These are phyloP conservation scores for Tribolium castaneum DNA, from an alignment of 1,140 invertebrate genomes.

Conservation along the genomic window DNA sequence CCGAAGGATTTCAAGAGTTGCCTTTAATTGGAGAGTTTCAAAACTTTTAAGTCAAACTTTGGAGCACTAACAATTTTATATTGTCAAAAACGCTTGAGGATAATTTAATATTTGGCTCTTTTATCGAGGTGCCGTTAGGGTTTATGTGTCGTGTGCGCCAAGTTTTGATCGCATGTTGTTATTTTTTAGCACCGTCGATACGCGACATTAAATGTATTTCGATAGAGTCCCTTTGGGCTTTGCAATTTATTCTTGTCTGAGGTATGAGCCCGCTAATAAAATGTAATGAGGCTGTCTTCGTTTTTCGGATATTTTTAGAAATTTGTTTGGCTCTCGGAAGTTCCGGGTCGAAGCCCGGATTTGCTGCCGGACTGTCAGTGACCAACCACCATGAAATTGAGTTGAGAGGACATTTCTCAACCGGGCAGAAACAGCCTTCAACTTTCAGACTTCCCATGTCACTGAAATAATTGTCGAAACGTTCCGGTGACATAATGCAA, in stretches of 20 bases:
- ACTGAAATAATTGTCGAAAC: constrained; percentile 32
- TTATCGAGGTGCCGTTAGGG: constrained; percentile 8
- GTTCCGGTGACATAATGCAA: neutral
- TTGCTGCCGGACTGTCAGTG: constrained; percentile 54
- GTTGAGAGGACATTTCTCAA: constrained; percentile 61
- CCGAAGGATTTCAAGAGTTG: neutral
- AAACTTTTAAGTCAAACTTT: neutral
- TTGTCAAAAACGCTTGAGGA: constrained; percentile 6
- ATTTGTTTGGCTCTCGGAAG: constrained; percentile 32
- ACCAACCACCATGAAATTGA: constrained; percentile 61
- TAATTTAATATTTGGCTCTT: constrained; percentile 15
- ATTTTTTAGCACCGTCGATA: constrained; percentile 22
- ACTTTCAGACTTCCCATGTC: constrained; percentile 22
- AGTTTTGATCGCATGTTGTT: constrained; percentile 21
- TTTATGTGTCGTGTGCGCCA: constrained; percentile 16
- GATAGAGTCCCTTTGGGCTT: neutral
- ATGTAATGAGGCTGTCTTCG: constrained; percentile 6
- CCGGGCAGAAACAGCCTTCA: constrained; percentile 47
- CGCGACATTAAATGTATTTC: constrained; percentile 18
- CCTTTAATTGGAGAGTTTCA: constrained; percentile 18
- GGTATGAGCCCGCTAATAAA: neutral
- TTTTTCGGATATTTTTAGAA: constrained; percentile 17
- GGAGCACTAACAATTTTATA: constrained; percentile 11
- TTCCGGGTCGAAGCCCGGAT: constrained; percentile 34
- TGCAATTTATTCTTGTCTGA: constrained; percentile 3